These are phyloP conservation scores for Gallinago stenura DNA, from an alignment of 2,797 vertebrate genomes.

Conservation along the genomic window DNA sequence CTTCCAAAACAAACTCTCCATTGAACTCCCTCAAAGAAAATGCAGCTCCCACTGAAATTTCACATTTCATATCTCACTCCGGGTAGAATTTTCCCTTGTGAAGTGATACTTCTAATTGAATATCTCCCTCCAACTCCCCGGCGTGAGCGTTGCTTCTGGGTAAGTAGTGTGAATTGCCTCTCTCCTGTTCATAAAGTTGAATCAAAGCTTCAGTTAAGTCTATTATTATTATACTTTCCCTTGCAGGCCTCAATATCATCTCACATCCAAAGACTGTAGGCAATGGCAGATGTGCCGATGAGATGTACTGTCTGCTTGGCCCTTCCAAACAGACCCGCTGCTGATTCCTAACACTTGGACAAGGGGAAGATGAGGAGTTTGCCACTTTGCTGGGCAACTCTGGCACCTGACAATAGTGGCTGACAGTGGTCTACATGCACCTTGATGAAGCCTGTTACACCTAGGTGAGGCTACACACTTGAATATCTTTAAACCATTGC, in stretches of 20 bases:
- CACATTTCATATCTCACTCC: conserved; percentile 33
- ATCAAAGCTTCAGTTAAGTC: conserved; percentile 47
- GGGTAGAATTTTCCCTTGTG: conserved; percentile 17
- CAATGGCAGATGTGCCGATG: not conserved
- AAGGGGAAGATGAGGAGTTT: not conserved
- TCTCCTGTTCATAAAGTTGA: conserved; percentile 58
- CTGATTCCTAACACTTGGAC: not conserved
- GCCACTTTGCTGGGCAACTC: not conserved
- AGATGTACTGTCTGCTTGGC: not conserved
- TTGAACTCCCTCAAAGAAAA: conserved; percentile 29
- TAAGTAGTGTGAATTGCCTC: conserved; percentile 41
- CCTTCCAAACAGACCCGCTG: not conserved
- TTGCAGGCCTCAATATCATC: conserved; percentile 22
- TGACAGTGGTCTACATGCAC: not conserved
- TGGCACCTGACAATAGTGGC: not conserved
- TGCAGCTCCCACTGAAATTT: conserved; percentile 38
- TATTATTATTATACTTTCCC: conserved; percentile 35
- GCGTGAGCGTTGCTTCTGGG: conserved; percentile 6
- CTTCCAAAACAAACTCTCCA: conserved; percentile 45
- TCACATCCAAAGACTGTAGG: not conserved
- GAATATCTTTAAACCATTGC: not conserved
- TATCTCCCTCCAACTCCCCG: conserved; percentile 13
- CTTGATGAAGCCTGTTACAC: not conserved
- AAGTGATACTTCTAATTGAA: conserved; percentile 57
- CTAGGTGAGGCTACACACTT: not conserved